These are phyloP conservation scores for Euura saliciscinereae DNA, from an alignment of 1,140 invertebrate species.

Conservation along the genomic window DNA sequence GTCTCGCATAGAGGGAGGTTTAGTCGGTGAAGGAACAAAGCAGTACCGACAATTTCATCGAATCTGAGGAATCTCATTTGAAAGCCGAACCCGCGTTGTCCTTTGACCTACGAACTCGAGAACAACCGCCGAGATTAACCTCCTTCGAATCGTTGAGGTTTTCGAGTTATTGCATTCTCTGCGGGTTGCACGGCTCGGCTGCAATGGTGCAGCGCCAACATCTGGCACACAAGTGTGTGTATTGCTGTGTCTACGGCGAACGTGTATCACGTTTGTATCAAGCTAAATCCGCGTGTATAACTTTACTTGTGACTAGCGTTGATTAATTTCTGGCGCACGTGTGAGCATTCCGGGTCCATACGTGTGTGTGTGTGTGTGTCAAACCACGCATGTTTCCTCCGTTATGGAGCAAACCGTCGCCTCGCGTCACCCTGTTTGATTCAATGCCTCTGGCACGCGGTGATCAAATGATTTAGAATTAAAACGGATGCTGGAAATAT, in stretches of 20 bases:
- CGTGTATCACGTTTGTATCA: too few relatives aligned
- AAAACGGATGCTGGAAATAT: neutral
- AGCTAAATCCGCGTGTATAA: neutral
- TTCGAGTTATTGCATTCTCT: constrained; percentile 5
- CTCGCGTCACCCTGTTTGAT: neutral
- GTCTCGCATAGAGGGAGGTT: too few relatives aligned
- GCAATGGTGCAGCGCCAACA: too few relatives aligned
- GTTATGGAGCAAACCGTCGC: neutral
- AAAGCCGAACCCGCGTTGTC: neutral
- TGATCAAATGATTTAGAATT: constrained; percentile 1
- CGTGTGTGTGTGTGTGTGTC: neutral
- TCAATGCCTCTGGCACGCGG: neutral
- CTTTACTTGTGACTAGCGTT: neutral
- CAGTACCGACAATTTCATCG: constrained; percentile 4
- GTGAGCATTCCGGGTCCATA: neutral
- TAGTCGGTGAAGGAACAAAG: neutral
- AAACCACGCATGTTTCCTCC: neutral
- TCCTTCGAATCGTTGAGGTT: neutral
- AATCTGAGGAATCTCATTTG: neutral
- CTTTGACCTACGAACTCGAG: constrained; percentile 4
- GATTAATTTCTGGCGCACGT: neutral
- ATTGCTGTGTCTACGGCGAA: too few relatives aligned
- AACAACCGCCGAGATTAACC: neutral
- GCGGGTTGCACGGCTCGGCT: too few relatives aligned
- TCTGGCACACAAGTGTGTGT: too few relatives aligned